Conservation (phyloP, 2,888 invertebrate genomes). For the Teleiodes luculella region DNA sequence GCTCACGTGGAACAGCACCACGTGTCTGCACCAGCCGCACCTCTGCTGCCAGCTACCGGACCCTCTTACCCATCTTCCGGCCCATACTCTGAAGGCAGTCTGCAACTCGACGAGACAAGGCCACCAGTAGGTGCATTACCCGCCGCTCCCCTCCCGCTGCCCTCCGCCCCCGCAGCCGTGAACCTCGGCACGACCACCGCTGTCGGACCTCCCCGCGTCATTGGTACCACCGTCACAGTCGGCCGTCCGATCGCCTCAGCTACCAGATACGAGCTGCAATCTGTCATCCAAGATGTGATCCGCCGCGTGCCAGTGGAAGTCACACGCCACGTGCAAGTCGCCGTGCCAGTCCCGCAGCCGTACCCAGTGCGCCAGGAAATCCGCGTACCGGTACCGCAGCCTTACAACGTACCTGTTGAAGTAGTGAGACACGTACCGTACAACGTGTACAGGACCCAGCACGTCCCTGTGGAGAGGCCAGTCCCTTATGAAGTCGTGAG, state of each 20-base stretch:
- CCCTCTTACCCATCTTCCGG: neutral
- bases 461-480: slow-evolving; percentile 64
- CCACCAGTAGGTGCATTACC: slow-evolving; percentile 5
- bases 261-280: slow-evolving; percentile 64
- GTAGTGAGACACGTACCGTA: slow-evolving; percentile 69
- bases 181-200: slow-evolving; percentile 22
- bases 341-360: slow-evolving; percentile 60
- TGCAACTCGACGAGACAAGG: slow-evolving; percentile 10
- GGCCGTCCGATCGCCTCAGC: slow-evolving; percentile 43
- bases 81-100: slow-evolving; percentile 18
- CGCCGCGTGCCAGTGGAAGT: slow-evolving; percentile 69
- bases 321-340: slow-evolving; percentile 59
- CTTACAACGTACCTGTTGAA: slow-evolving; percentile 68
- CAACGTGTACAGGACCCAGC: slow-evolving; percentile 66
- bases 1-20: neutral
- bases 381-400: slow-evolving; percentile 66
- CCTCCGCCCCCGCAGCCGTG: neutral
- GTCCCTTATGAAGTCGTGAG: slow-evolving; percentile 64
- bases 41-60: neutral
- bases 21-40: neutral
- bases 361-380: slow-evolving; percentile 67
- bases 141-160: neutral
- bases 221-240: slow-evolving; percentile 52
- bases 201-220: slow-evolving; percentile 45
- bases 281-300: slow-evolving; percentile 66